Base-by-base conservation (phyloP, 2,113 vertebrate species). In the Pleuronectes platessa region DNA sequence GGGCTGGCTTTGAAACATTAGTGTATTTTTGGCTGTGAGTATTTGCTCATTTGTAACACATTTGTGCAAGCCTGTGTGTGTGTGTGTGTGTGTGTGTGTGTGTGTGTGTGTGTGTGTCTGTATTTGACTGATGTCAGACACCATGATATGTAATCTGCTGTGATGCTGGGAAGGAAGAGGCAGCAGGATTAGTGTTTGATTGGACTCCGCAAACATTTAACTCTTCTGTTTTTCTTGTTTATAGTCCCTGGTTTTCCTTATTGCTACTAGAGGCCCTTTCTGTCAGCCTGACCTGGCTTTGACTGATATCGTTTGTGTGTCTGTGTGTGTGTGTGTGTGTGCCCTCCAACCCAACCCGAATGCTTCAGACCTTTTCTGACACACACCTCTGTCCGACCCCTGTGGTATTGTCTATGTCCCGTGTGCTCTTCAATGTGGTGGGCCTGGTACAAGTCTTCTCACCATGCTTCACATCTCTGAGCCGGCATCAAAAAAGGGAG, bases 401-500 rank as follows among this genome's bases (percentile, higher is more conserved):
- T 67, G 24, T 68, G 49, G n/a, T 64, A 51, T 76, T 87, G 76
- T 90, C 87, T 75, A 42, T 79, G 66, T 69, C 35, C 73, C 31
- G 27, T 73, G 70, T 42, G 76, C 58, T 86, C 71, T 74, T 86
- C 71, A 80, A 71, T 75, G 78, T 69, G 78, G 85, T 67, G 37
- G 73, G 54, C 61, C 82, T 45, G 66, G 74, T 70, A 63, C 70
- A 55, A 79, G 82, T 82, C 74, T 79, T 87, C 88, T 85, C 61
- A 80, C 75, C 62, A 31, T 53, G 66, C 76, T 61, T 81, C 71
- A 65, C 81, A 90, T 84, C 79, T 87, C 76, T 85, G 72, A 92
- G 83, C 87, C 81, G 23, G 74, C 87, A 89, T 87, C 70, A 40
- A 74, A 87, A 90, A 89, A 81, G 73, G 71, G 61, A 88, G 78